These are phyloP conservation scores for Meloidogyne hapla DNA, from an alignment of 1,140 invertebrate genomes.

Conservation along the genomic window DNA sequence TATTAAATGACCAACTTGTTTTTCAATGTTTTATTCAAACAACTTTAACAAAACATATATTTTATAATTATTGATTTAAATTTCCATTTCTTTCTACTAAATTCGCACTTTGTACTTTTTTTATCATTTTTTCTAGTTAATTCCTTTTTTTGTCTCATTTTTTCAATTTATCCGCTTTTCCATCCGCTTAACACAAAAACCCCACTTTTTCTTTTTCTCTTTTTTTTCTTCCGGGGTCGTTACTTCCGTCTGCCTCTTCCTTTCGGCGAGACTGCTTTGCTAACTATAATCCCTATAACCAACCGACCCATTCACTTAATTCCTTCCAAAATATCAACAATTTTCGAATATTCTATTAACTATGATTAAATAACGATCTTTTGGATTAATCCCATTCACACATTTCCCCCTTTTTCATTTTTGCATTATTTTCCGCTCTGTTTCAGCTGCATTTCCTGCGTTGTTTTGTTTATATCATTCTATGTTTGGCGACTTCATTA, in stretches of 20 bases:
- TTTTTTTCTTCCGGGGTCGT: background rate
- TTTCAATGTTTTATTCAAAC: too few relatives aligned
- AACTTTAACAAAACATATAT: background rate
- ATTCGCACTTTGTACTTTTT: background rate
- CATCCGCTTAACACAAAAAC: background rate
- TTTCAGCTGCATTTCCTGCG: background rate
- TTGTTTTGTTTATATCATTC: constrained; percentile 3
- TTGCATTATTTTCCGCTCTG: background rate
- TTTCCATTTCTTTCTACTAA: background rate
- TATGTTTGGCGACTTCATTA: constrained; percentile 2
- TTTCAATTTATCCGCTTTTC: constrained; percentile 5
- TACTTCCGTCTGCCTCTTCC: background rate
- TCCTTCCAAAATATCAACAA: background rate
- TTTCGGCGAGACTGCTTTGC: background rate
- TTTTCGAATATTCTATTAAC: background rate
- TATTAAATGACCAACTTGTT: too few relatives aligned
- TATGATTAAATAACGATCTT: background rate
- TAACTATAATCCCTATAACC: background rate
- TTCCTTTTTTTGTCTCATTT: background rate
- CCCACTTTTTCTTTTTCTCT: background rate
- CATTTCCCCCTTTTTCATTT: background rate
- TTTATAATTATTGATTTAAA: background rate
- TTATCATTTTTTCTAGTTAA: background rate
- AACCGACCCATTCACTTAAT: background rate
- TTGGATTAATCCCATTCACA: background rate